Conservation (phyloP, 2,113 vertebrate genomes). For the Python bivittatus region DNA sequence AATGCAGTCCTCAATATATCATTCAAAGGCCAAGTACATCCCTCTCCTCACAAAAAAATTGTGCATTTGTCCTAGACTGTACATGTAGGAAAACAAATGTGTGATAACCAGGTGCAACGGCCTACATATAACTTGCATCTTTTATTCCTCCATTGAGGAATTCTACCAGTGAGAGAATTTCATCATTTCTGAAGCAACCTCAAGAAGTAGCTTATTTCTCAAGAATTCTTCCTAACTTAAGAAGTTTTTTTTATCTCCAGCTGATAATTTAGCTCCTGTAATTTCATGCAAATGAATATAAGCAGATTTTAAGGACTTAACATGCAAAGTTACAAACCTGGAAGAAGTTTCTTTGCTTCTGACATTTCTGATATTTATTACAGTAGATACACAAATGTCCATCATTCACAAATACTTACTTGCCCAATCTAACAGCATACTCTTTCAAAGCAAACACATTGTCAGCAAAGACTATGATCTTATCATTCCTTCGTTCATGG, state of each 20-base stretch:
- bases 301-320: neutral
- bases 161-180: neutral
- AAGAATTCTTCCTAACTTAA: neutral
- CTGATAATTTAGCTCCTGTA: neutral
- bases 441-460: slow-evolving; percentile 98
- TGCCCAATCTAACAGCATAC: slow-evolving; percentile 93
- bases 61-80: neutral
- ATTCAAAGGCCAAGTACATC: neutral
- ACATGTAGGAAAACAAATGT: neutral
- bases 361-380: slow-evolving; percentile 4
- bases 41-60: neutral
- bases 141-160: neutral
- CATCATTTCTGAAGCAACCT: neutral
- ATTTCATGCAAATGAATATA: neutral
- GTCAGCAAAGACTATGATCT: slow-evolving; percentile 98
- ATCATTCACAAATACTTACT: slow-evolving; percentile 72
- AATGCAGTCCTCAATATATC: neutral
- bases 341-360: neutral
- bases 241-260: neutral
- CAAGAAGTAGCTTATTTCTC: neutral
- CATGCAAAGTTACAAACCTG: neutral
- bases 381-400: neutral
- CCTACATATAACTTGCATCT: neutral
- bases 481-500: slow-evolving; percentile 96
- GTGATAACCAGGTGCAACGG: neutral